These are phyloP conservation scores for Bucorvus abyssinicus DNA, from an alignment of 2,797 vertebrate genomes.

Conservation along the genomic window DNA sequence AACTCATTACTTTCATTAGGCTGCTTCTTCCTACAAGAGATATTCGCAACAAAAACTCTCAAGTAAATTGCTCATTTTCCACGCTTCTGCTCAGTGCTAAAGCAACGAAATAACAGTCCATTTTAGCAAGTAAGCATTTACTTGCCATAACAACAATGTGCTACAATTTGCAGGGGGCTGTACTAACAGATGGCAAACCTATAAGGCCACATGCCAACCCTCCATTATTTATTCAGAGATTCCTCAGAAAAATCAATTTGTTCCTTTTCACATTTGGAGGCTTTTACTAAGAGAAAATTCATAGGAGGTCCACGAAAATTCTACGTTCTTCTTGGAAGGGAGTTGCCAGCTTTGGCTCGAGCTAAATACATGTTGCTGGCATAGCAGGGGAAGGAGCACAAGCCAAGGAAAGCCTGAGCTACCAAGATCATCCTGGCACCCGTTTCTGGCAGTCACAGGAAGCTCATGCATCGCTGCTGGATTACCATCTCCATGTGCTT, in stretches of 20 bases:
- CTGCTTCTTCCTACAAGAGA: background rate
- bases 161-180: background rate
- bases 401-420: background rate
- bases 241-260: background rate
- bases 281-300: background rate
- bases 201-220: background rate
- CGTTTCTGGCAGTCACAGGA: background rate
- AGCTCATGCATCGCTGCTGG: background rate
- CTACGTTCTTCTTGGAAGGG: background rate
- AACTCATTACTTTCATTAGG: background rate
- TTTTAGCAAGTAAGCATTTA: background rate
- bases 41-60: background rate
- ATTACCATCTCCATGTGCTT: background rate
- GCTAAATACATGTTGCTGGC: fast-evolving
- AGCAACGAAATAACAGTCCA: background rate
- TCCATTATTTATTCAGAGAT: background rate
- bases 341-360: background rate
- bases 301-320: background rate
- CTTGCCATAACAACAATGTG: background rate
- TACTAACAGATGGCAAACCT: background rate
- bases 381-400: background rate
- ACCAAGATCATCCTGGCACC: background rate
- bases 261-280: background rate
- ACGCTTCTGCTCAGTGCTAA: background rate
- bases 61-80: background rate